Conservation (phyloP, 2,113 vertebrate genomes). For the Ptilonorhynchus violaceus region DNA sequence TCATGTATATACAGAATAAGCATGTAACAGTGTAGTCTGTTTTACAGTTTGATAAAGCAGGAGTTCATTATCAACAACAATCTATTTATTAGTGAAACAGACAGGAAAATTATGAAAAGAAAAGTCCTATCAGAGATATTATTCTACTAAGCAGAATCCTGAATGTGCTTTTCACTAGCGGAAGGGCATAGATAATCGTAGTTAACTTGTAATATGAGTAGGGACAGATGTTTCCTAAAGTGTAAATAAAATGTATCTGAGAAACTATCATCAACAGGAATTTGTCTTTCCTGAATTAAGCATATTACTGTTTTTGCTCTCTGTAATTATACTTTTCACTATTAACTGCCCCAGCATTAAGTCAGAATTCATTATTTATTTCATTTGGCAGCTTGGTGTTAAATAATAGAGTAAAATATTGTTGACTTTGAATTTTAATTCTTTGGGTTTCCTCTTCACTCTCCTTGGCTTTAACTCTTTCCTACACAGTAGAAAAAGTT, state of each 20-base stretch:
- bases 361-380: neutral
- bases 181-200: neutral
- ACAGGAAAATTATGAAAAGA: neutral
- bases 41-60: neutral
- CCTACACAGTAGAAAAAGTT: neutral
- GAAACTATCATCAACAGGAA: neutral
- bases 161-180: neutral
- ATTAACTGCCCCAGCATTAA: neutral
- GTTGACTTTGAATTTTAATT: neutral
- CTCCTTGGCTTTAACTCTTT: neutral
- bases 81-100: neutral
- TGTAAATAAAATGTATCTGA: neutral
- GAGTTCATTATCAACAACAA: neutral
- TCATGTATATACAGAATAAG: neutral
- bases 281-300: conserved; percentile 22
- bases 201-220: neutral
- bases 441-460: neutral
- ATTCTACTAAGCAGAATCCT: neutral
- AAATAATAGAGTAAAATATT: neutral
- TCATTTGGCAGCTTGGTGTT: neutral
- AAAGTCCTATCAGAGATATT: neutral
- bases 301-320: neutral
- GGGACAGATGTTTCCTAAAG: conserved; percentile 32
- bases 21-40: neutral
- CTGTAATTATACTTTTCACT: neutral